phyloP scores from a whole-genome alignment of 2,113 vertebrate genomes.

The Taxidea taxus region DNA sequence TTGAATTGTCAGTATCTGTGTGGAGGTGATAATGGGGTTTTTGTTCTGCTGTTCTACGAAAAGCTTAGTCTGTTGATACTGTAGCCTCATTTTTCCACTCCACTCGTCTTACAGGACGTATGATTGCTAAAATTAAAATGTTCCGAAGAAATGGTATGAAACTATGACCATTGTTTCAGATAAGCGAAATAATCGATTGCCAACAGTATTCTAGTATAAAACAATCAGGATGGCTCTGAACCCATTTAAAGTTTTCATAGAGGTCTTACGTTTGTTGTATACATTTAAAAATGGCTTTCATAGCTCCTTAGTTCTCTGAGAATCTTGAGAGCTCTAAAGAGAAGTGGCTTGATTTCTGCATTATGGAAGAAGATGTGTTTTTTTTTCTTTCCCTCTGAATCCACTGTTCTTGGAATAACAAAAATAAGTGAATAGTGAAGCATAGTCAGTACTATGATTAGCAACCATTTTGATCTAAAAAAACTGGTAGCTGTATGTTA shows the following conservation, averaged over 20 bases:
- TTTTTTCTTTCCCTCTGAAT: background rate
- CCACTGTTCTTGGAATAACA: background rate
- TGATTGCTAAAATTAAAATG: background rate
- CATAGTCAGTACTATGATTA: background rate
- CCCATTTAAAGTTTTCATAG: background rate
- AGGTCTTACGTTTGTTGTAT: background rate
- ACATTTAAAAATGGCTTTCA: background rate
- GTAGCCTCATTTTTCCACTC: background rate
- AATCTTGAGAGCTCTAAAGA: background rate
- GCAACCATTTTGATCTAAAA: background rate
- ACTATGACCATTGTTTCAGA: background rate
- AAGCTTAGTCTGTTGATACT: background rate
- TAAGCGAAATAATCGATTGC: background rate
- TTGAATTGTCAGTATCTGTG: background rate
- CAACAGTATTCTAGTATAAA: background rate
- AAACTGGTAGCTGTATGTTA: background rate
- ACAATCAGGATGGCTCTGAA: background rate
- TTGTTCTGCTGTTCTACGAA: background rate
- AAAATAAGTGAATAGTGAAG: background rate
- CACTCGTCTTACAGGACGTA: background rate
- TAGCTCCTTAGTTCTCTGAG: background rate
- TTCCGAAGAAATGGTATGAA: background rate
- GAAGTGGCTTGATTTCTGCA: background rate
- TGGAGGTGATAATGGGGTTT: background rate
- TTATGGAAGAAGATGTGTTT: background rate